These are phyloP conservation scores for Perizoma affinitatum DNA, from an alignment of 2,888 invertebrate species.

Conservation along the genomic window DNA sequence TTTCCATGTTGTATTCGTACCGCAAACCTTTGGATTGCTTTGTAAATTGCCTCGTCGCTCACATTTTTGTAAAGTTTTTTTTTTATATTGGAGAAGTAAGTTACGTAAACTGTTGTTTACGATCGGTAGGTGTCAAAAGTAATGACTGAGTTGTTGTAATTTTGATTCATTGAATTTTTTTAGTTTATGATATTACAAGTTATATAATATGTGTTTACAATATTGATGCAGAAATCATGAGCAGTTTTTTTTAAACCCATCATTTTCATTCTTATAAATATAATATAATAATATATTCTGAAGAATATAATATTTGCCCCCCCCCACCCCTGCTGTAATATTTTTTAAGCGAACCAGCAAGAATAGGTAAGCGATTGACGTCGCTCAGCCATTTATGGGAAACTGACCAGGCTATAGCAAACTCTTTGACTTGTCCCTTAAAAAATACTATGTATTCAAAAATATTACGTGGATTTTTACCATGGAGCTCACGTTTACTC, in stretches of 20 bases:
- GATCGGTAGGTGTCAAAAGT: slow-evolving; percentile 18
- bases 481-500: no score
- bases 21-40: slow-evolving; percentile 15
- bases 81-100: slow-evolving; percentile 23
- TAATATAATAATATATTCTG: no score
- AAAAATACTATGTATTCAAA: no score
- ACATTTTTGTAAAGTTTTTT: slow-evolving; percentile 23
- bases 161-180: slow-evolving; percentile 7
- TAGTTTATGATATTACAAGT: neutral
- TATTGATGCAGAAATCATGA: slow-evolving; percentile 9
- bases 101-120: slow-evolving; percentile 12
- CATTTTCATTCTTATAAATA: slow-evolving; percentile 14
- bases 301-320: no score
- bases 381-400: no score
- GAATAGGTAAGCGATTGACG: no score
- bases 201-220: neutral
- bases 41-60: slow-evolving; percentile 19
- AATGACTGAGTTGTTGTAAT: slow-evolving; percentile 2
- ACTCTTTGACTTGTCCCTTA: no score
- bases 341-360: no score
- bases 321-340: no score
- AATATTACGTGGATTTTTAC: no score
- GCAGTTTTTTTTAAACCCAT: slow-evolving; percentile 15
- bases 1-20: slow-evolving; percentile 29
- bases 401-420: no score